Evolutionary conservation across 2,888 invertebrate genomes (phyloP).

Genomic region (Drosophila vallismaia): DNA sequence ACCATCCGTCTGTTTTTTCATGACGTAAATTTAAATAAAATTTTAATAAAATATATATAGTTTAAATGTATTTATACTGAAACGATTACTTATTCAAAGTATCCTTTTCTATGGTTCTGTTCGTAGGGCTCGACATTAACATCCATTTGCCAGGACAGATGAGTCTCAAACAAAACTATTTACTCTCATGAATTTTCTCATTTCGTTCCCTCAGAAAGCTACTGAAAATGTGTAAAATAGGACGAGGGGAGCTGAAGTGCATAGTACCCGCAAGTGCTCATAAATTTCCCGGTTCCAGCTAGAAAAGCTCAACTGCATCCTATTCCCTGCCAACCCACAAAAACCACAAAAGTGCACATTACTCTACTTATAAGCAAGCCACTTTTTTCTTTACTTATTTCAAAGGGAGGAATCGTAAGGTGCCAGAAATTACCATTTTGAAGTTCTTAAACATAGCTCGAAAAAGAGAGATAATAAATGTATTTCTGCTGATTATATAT

Average conservation of each 20-base stretch:
- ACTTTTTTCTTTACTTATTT: slow-evolving; percentile 37
- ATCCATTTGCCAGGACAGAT: slow-evolving; percentile 2
- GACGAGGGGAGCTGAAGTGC: slow-evolving; percentile 6
- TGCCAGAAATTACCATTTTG: slow-evolving; percentile 6
- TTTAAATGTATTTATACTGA: background rate
- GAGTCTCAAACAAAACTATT: slow-evolving; percentile 14
- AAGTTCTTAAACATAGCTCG: background rate
- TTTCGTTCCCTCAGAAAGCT: slow-evolving; percentile 17
- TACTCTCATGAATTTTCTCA: slow-evolving; percentile 25
- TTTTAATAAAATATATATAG: background rate
- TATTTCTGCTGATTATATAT: background rate
- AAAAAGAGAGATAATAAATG: background rate
- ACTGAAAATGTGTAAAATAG: slow-evolving; percentile 6
- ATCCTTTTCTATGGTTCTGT: background rate
- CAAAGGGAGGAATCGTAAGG: slow-evolving; percentile 5
- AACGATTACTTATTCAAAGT: slow-evolving; percentile 13
- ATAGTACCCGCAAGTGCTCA: slow-evolving; percentile 41
- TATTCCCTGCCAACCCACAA: slow-evolving; percentile 36
- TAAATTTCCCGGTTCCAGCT: slow-evolving; percentile 56
- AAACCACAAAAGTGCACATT: slow-evolving; percentile 38
- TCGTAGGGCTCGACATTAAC: background rate
- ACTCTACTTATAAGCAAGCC: slow-evolving; percentile 48
- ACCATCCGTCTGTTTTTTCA: background rate
- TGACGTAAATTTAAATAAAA: slow-evolving; percentile 8
- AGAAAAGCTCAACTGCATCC: slow-evolving; percentile 21